phyloP scores from a whole-genome alignment of 2,888 invertebrate species.

The Drosophila monieri region DNA sequence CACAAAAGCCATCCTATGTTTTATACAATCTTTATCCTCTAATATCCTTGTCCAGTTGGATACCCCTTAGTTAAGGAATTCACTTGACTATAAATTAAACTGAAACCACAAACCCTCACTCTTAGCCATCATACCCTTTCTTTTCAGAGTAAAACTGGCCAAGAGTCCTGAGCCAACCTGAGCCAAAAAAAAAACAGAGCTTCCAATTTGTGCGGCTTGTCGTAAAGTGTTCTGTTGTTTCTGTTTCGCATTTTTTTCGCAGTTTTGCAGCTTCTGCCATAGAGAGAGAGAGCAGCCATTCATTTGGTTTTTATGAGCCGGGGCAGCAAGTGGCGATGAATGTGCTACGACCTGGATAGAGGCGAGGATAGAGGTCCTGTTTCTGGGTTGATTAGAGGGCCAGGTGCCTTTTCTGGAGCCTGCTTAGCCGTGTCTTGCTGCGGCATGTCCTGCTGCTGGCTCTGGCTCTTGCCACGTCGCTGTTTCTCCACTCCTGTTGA shows the following conservation, averaged over 20 bases:
- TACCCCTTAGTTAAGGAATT: background rate
- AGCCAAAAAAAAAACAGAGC: slow-evolving; percentile 58
- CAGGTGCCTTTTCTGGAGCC: slow-evolving; percentile 27
- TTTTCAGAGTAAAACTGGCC: slow-evolving; percentile 7
- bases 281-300: slow-evolving; percentile 46
- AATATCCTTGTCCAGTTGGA: background rate
- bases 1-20: background rate
- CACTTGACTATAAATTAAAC: background rate
- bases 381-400: slow-evolving; percentile 42
- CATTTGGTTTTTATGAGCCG: slow-evolving; percentile 73
- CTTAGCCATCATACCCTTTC: slow-evolving; percentile 3
- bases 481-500: slow-evolving; percentile 52
- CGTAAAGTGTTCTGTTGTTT: slow-evolving; percentile 67
- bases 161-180: slow-evolving; percentile 32
- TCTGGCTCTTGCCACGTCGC: slow-evolving; percentile 17
- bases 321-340: slow-evolving; percentile 32
- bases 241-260: slow-evolving; percentile 36
- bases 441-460: slow-evolving; percentile 58
- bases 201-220: slow-evolving; percentile 78
- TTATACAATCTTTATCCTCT: background rate
- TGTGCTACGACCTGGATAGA: slow-evolving; percentile 25
- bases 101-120: background rate
- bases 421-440: slow-evolving; percentile 51
- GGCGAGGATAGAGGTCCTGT: slow-evolving; percentile 15
- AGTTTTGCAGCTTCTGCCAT: slow-evolving; percentile 36